phyloP scores from a whole-genome alignment of 2,888 invertebrate genomes.

The Lamellibrachia satsuma region DNA sequence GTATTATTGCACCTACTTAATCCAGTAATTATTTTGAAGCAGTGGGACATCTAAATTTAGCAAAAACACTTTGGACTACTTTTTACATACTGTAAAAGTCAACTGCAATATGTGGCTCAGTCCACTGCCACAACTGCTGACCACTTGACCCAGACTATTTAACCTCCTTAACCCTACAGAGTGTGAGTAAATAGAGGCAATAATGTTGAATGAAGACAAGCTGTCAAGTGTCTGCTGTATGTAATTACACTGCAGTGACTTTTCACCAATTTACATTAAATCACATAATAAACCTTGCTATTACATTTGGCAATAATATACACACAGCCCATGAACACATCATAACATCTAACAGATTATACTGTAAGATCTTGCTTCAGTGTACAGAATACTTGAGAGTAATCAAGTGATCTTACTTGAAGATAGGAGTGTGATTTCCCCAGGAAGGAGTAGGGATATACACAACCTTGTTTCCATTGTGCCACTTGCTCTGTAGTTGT shows the following conservation, averaged over 20 bases:
- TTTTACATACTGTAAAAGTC: neutral
- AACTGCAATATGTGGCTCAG: neutral
- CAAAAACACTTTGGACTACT: neutral
- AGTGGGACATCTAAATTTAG: neutral
- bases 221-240: neutral
- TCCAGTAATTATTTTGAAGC: neutral
- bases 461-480: slow-evolving; percentile 76
- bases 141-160: neutral
- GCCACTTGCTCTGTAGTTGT: slow-evolving; percentile 55
- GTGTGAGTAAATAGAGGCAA: neutral
- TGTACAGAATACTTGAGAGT: neutral
- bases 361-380: neutral
- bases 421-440: slow-evolving; percentile 97
- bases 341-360: neutral
- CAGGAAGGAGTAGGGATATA: slow-evolving; percentile 94
- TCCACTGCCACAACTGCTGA: neutral
- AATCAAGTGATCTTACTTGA: slow-evolving; percentile 71
- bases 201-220: neutral
- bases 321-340: neutral
- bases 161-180: neutral
- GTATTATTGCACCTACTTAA: neutral
- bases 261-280: neutral
- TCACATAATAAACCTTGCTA: neutral
- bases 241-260: neutral
- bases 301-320: neutral